Evolutionary conservation across 2,797 vertebrate genomes (phyloP), one percentile per base, ranked within the genome.

Genomic region (Uromys caudimaculatus): DNA sequence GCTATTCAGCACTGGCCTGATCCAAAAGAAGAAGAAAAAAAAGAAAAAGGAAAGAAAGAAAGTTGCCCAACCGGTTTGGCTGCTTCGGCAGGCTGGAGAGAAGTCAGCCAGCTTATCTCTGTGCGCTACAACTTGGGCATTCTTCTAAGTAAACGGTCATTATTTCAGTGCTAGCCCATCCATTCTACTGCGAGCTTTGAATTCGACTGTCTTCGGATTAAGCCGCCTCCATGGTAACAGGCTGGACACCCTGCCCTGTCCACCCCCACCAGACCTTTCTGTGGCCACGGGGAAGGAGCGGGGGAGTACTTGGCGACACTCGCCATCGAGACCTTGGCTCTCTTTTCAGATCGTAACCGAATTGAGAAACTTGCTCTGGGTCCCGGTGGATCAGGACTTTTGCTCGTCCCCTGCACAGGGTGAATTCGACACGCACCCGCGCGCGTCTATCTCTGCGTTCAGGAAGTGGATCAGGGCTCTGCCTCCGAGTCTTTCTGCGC

Each of bases 101-200:
- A 10, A 95, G 97, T 95, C 97, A 97, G 98, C 97, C 97, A 89
- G 77, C 86, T 94, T 91, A 97, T 96, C 97, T 97, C 97, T 92
- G 97, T 96, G 69, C 94, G 79, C 90, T 95, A 86, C 62, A 62
- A 32, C 96, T 97, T 76, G 21, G 93, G 83, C 0, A 12, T 93
- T 97, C 92, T 95, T 98, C 98, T 97, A 96, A 89, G 98, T 98
- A 94, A 98, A 97, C 98, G 96, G 97, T 98, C 97, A 78, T 94
- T 44, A 56, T 91, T 75, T 78, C 5, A 24, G 19, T 2, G 89
- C 69, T 96, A 29, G 77, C 47, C 88, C 89, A 47, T 3, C 24
- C 78, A 64, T n/a, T 90, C 84, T 0, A 23, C 69, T 7, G 82
- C 52, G 2, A 77, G 52, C 92, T 98, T 95, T 78, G 2, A 73